Conservation (phyloP, 2,113 vertebrate species). For the Hirundichthys speculiger region DNA sequence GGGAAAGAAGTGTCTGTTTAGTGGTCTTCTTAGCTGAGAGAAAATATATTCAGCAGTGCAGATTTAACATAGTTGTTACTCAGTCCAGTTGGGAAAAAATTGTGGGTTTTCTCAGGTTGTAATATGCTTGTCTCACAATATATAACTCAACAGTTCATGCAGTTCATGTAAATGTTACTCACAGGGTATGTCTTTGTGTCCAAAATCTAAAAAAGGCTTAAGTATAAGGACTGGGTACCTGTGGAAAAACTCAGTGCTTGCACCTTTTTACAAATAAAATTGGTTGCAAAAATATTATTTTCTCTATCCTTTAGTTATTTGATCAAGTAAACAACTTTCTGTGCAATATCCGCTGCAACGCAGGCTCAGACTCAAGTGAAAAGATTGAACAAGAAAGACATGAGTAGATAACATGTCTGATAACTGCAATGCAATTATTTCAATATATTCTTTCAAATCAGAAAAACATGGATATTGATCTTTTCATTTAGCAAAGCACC, state of each 20-base stretch:
- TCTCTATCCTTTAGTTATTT: neutral
- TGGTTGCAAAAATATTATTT: slow-evolving; percentile 1
- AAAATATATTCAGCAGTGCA: slow-evolving; percentile 28
- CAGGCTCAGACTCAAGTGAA: neutral
- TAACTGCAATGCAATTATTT: slow-evolving; percentile 11
- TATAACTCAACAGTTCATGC: slow-evolving; percentile 33
- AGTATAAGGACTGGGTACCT: slow-evolving; percentile 31
- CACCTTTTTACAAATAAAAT: slow-evolving; percentile 15
- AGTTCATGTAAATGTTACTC: slow-evolving; percentile 43
- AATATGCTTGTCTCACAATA: slow-evolving; percentile 8
- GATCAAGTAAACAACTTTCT: slow-evolving; percentile 16
- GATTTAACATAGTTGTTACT: neutral
- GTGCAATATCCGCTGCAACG: neutral
- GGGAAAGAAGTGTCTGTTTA: slow-evolving; percentile 4
- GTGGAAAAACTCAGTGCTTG: neutral
- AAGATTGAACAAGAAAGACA: neutral
- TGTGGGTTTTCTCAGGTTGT: neutral
- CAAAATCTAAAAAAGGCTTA: slow-evolving; percentile 30
- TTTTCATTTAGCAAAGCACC: slow-evolving; percentile 22
- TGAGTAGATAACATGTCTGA: too few species aligned
- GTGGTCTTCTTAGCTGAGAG: slow-evolving; percentile 14
- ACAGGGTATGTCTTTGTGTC: slow-evolving; percentile 23
- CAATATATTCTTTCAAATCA: slow-evolving; percentile 7
- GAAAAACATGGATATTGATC: slow-evolving; percentile 9
- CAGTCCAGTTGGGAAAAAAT: neutral